These are phyloP conservation scores for Pogonocherus hispidulus DNA, from an alignment of 2,888 invertebrate species.

Conservation along the genomic window DNA sequence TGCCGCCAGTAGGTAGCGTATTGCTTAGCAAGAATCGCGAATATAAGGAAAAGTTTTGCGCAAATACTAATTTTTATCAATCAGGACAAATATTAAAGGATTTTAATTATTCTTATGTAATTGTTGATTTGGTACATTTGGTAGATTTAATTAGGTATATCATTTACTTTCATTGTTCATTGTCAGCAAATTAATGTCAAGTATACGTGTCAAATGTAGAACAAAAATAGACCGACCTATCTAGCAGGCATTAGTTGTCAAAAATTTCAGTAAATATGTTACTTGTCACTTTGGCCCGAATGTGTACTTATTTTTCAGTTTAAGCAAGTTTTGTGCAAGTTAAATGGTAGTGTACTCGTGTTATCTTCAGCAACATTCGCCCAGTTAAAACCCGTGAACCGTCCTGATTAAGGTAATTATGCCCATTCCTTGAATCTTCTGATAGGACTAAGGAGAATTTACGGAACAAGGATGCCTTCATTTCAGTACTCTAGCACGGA, in stretches of 20 bases:
- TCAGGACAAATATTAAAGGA: too few species aligned
- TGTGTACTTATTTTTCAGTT: conserved; percentile 35
- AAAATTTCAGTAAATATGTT: conserved; percentile 44
- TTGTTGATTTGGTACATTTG: too few species aligned
- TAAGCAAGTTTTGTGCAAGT: conserved; percentile 35
- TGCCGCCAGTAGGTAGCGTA: too few species aligned
- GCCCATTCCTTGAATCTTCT: background rate
- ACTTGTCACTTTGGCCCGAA: conserved; percentile 39
- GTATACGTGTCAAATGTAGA: background rate
- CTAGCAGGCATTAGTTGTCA: conserved; percentile 43
- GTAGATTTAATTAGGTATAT: too few species aligned
- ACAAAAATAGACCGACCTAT: conserved; percentile 20
- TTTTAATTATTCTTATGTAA: too few species aligned
- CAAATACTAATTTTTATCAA: too few species aligned
- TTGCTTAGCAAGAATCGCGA: too few species aligned
- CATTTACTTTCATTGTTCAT: too few species aligned
- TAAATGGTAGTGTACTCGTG: conserved; percentile 43
- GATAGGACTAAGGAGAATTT: background rate
- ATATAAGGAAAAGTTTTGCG: too few species aligned
- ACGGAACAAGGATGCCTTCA: background rate
- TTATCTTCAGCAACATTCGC: conserved; percentile 12
- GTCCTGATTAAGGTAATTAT: conserved; percentile 27
- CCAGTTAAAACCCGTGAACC: background rate
- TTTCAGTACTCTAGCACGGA: background rate
- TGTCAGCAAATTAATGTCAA: too few species aligned